phyloP scores from a whole-genome alignment of 1,140 invertebrate genomes.

The Ips nitidus region DNA sequence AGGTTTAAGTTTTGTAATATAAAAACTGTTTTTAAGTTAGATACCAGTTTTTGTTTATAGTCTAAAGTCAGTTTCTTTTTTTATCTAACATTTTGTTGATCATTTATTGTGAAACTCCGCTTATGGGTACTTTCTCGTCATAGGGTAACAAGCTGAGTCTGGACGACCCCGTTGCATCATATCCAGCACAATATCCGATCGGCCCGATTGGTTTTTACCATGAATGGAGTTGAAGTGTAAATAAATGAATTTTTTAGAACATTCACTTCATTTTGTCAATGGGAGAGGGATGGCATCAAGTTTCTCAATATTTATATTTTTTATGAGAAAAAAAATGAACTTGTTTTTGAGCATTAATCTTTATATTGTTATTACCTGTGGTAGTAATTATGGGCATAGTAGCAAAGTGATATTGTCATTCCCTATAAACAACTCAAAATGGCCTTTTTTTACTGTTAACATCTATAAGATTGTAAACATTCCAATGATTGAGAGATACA shows the following conservation, averaged over 20 bases:
- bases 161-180: conserved; percentile 44
- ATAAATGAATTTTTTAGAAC: conserved; percentile 32
- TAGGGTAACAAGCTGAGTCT: conserved; percentile 48
- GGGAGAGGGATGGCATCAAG: conserved; percentile 9
- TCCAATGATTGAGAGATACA: no score
- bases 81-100: neutral
- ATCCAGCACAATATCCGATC: conserved; percentile 43
- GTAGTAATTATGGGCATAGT: no score
- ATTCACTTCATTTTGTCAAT: conserved; percentile 18
- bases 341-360: no score
- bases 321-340: no score
- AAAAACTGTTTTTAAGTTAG: conserved; percentile 15
- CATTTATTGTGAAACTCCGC: conserved; percentile 32
- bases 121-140: conserved; percentile 52
- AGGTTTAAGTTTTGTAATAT: conserved; percentile 43
- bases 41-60: conserved; percentile 8
- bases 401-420: no score
- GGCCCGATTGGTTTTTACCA: conserved; percentile 44
- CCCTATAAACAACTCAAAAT: no score
- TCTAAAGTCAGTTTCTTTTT: conserved; percentile 3
- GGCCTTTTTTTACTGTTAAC: no score
- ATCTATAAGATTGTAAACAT: no score
- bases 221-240: conserved; percentile 44
- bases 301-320: neutral
- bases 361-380: no score